Percentiles rank a stretch among this genome's conserved stretches.
Evolutionary conservation across 2,797 vertebrate genomes (phyloP).

Genomic region (Choloepus didactylus): DNA sequence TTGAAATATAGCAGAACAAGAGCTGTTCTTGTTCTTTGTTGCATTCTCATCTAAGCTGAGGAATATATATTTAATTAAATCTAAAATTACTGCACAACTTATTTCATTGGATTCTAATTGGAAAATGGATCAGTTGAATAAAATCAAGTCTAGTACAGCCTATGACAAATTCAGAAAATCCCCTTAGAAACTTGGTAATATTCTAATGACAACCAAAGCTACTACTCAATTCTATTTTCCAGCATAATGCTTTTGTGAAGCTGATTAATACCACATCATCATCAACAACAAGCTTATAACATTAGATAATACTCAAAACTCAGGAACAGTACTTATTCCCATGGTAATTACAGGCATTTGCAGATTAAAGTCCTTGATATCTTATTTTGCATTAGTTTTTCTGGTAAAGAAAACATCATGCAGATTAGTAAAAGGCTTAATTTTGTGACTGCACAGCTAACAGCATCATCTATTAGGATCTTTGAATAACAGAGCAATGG

Average conservation of each 20-base stretch:
- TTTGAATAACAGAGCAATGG: background rate
- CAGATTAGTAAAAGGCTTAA: constrained; percentile 25
- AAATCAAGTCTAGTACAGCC: background rate
- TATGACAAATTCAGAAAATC: constrained; percentile 21
- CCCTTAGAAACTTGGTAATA: background rate
- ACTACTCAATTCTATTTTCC: background rate
- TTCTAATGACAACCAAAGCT: background rate
- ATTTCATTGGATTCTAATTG: background rate
- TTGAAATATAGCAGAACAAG: constrained; percentile 16
- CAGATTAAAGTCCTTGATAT: constrained; percentile 25
- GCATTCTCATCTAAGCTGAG: background rate
- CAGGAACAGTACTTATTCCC: constrained; percentile 8
- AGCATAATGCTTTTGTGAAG: background rate
- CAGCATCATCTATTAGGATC: background rate
- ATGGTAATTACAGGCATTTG: background rate
- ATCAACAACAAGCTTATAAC: background rate
- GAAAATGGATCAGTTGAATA: background rate
- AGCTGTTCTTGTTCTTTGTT: background rate
- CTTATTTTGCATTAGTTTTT: constrained; percentile 19
- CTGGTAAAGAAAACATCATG: constrained; percentile 54
- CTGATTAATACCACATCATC: background rate
- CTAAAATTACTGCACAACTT: background rate
- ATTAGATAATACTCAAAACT: constrained; percentile 31
- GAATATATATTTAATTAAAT: background rate
- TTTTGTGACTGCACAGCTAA: background rate